Base-by-base conservation (phyloP, 2,113 vertebrate genomes). In the Neopipo cinnamomea region DNA sequence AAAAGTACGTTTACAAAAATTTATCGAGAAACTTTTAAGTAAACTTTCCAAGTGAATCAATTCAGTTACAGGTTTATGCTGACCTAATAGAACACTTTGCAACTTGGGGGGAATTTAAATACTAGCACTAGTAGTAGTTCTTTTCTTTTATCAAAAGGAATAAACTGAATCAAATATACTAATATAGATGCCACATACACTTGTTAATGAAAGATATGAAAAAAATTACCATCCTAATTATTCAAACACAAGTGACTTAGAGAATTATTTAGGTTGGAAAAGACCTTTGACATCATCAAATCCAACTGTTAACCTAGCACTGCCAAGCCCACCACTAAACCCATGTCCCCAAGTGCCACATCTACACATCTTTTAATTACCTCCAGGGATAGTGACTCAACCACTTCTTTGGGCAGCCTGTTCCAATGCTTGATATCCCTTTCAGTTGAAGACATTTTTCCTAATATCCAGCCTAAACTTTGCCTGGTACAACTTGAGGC, bases 1-100 rank as follows among this genome's bases (percentile, higher is more conserved):
- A 89, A 77, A 73, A 76, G n/a, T 61, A 72, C 89, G 37, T 91
- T 95, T 91, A 88, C 19, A 25, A 56, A 91, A 94, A 96, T 63
- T 81, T 83, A 39, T 94, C 59, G 91, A 86, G 63, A 94, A 96
- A 92, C 62, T 80, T 95, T 35, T 37, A 80, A 91, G n/a, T 42
- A 61, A 96, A 33, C 33, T 78, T 96, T 93, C 47, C 35, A 88
- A 70, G 16, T 83, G 70, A 71, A 72, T 67, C 28, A 19, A 11
- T 61, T 23, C 15, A 65, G 21, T 65, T 91, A 46, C 2, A 21
- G 20, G 31, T 92, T 91, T 87, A 53, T 78, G n/a, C 41, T 66
- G 41, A 85, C 22, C 18, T 65, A n/a, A 61, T 70, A 49, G 46
- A 85, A 82, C 14, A 72, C 19, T 53, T 66, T 75, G 5, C 28